A percentile compares a stretch with the other conserved stretches of the same genome.
Evolutionary conservation across 2,797 vertebrate genomes (phyloP).

Genomic region (Malurus leucopterus): DNA sequence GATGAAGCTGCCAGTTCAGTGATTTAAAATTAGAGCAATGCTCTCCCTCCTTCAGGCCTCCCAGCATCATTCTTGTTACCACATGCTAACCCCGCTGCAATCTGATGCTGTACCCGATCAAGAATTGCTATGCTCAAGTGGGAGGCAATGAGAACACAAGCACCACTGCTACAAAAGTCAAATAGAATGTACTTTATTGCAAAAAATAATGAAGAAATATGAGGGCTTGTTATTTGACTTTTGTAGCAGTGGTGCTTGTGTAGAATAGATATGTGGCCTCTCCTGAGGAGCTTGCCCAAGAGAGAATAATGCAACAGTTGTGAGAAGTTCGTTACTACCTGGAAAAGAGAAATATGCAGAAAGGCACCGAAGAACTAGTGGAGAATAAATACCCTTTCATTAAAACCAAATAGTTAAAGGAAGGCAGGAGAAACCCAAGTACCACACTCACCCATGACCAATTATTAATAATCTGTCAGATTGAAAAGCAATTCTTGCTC

Average conservation of each 20-base stretch:
- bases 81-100: constrained; percentile 42
- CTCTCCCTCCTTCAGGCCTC: constrained; percentile 22
- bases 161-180: background rate
- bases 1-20: constrained; percentile 16
- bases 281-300: background rate
- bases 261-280: background rate
- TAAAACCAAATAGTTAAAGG: background rate
- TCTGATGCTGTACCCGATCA: constrained; percentile 3
- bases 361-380: background rate
- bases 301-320: background rate
- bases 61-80: constrained; percentile 20
- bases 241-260: no score
- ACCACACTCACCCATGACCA: background rate
- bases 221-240: background rate
- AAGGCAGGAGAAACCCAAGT: background rate
- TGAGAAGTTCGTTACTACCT: background rate
- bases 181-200: constrained; percentile 3
- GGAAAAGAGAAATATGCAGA: background rate
- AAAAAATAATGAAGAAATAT: background rate
- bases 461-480: background rate
- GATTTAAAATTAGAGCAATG: constrained; percentile 33
- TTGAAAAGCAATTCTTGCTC: background rate
- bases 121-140: constrained; percentile 29
- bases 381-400: background rate
- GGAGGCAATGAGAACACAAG: background rate